Evolutionary conservation across 2,113 vertebrate genomes (phyloP).

Genomic region (Chamaetylas fuelleborni): DNA sequence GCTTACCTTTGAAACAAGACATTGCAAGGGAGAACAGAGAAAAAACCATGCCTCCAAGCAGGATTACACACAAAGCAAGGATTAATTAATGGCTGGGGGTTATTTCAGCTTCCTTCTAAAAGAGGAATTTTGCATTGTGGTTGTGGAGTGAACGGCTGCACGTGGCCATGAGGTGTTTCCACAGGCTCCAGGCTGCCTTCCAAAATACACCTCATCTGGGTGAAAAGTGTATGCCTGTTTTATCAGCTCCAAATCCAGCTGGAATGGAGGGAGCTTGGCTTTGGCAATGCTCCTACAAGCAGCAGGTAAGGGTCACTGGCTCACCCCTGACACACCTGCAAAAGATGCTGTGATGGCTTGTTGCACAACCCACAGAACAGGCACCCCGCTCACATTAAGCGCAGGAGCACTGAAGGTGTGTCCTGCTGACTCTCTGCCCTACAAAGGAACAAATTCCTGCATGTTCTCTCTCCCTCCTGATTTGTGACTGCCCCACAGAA

Average conservation of each 20-base stretch:
- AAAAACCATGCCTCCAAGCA: not conserved
- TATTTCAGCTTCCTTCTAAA: not conserved
- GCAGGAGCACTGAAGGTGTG: not conserved
- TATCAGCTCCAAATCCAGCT: not conserved
- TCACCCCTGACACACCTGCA: not conserved
- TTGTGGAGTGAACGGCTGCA: not conserved
- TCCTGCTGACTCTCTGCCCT: not conserved
- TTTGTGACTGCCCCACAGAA: not conserved
- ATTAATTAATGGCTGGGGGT: not conserved
- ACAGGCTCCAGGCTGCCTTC: not conserved
- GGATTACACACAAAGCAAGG: not conserved
- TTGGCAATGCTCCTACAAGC: not conserved
- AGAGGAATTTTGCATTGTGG: not conserved
- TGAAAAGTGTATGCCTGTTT: not conserved
- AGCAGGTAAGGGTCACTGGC: not conserved
- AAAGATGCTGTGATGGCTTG: not conserved
- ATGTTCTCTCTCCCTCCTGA: not conserved
- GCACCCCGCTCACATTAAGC: not conserved
- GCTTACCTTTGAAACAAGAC: not conserved
- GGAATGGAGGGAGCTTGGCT: not conserved
- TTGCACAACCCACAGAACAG: not conserved
- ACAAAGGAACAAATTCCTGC: not conserved
- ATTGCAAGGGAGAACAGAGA: not conserved
- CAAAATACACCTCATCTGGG: conserved; percentile 2
- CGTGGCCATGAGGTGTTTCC: not conserved